These are phyloP conservation scores for Antechinus flavipes DNA, from an alignment of 2,113 vertebrate genomes.

Conservation along the genomic window DNA sequence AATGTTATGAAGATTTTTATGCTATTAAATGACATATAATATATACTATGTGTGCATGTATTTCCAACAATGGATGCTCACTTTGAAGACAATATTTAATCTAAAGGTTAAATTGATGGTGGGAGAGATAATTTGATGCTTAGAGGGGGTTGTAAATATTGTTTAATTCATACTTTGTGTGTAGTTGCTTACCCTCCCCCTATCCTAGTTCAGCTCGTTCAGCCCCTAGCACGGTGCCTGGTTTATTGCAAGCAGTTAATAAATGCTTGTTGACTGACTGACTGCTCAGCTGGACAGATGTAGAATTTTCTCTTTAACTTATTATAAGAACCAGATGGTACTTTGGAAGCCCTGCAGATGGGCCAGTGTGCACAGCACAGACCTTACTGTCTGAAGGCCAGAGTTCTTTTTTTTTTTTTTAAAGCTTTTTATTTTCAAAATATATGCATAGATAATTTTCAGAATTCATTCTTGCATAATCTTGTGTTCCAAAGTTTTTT, in stretches of 20 bases:
- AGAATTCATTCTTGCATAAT: too few relatives aligned
- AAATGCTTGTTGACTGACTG: constrained; percentile 1
- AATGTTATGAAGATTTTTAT: too few relatives aligned
- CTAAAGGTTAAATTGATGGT: neutral
- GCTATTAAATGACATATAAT: neutral
- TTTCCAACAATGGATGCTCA: neutral
- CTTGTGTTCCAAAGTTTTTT: too few relatives aligned
- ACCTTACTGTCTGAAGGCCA: neutral
- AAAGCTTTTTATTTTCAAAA: too few relatives aligned
- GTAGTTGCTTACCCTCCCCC: neutral
- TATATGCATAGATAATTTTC: too few relatives aligned
- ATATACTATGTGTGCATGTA: neutral
- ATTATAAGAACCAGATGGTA: constrained; percentile 1
- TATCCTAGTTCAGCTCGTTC: neutral
- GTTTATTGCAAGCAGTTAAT: neutral
- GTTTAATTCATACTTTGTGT: neutral
- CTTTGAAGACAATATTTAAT: neutral
- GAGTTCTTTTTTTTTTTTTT: neutral
- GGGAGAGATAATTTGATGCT: neutral
- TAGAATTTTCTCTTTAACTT: neutral
- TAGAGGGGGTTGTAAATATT: neutral
- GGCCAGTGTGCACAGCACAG: neutral
- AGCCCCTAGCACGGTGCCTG: neutral
- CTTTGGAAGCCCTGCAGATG: neutral
- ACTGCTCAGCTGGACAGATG: neutral